Evolutionary conservation across 2,113 vertebrate species (phyloP).

Genomic region (Kryptolebias marmoratus): DNA sequence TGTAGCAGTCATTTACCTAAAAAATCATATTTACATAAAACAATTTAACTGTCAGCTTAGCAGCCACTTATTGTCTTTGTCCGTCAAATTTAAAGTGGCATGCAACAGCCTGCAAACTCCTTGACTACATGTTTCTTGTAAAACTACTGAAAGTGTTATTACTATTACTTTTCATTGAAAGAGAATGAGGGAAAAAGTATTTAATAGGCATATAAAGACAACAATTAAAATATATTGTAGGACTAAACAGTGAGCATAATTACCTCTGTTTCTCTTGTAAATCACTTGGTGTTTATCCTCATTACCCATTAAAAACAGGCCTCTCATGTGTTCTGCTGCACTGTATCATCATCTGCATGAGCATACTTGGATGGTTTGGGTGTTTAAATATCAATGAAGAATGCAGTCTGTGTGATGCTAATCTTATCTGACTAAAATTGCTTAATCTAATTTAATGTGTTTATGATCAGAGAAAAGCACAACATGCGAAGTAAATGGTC

Average conservation of each 20-base stretch:
- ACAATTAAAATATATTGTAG: conserved; percentile 58
- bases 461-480: conserved; percentile 23
- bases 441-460: conserved; percentile 35
- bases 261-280: conserved; percentile 38
- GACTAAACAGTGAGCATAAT: conserved; percentile 54
- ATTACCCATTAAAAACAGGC: conserved; percentile 34
- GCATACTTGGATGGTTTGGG: conserved; percentile 16
- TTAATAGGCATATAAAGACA: conserved; percentile 59
- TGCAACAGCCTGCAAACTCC: not conserved
- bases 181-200: conserved; percentile 22
- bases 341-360: conserved; percentile 29
- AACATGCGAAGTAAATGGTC: conserved; percentile 7
- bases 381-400: conserved; percentile 38
- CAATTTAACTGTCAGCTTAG: conserved; percentile 22
- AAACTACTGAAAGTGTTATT: not conserved
- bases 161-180: conserved; percentile 22
- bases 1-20: conserved; percentile 2
- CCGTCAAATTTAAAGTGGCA: conserved; percentile 33
- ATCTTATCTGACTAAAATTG: conserved; percentile 26
- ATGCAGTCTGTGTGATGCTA: conserved; percentile 19
- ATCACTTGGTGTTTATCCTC: conserved; percentile 37
- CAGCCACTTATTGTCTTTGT: conserved; percentile 12
- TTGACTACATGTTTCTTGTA: conserved; percentile 4
- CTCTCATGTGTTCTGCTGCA: conserved; percentile 24
- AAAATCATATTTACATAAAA: not conserved